Conservation (phyloP, 1,140 invertebrate genomes). For the Saccostrea cuccullata region DNA sequence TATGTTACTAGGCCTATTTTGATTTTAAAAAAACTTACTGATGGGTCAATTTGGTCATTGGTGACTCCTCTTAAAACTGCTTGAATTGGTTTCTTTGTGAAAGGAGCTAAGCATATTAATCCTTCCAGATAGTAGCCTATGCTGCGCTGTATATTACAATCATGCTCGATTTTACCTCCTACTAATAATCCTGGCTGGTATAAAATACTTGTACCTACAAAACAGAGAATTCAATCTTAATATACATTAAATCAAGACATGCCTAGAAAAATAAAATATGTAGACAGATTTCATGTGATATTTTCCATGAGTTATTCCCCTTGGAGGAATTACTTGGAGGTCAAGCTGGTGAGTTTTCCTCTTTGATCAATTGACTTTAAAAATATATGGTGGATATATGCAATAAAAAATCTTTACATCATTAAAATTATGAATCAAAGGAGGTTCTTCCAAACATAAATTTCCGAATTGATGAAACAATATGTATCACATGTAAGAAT, state of each 20-base stretch:
- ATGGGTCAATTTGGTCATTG: constrained; percentile 84
- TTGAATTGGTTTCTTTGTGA: constrained; percentile 94
- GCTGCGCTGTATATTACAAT: constrained; percentile 89
- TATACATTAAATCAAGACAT: background rate
- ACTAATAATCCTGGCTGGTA: constrained; percentile 93
- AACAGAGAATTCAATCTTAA: constrained; percentile 18
- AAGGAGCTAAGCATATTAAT: constrained; percentile 92
- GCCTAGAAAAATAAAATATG: too few relatives aligned
- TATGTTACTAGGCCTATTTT: background rate
- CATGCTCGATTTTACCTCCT: constrained; percentile 92
- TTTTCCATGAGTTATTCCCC: too few relatives aligned
- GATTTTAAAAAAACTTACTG: constrained; percentile 71
- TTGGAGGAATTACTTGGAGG: too few relatives aligned
- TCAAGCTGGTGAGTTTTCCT: too few relatives aligned
- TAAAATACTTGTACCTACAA: constrained; percentile 86
- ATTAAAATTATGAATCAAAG: too few relatives aligned
- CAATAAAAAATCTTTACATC: too few relatives aligned
- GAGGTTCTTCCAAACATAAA: too few relatives aligned
- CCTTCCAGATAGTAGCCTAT: constrained; percentile 96
- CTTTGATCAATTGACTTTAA: too few relatives aligned
- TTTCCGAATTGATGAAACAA: too few relatives aligned
- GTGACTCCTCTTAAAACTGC: constrained; percentile 92
- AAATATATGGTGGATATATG: too few relatives aligned
- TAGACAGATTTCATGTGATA: too few relatives aligned
- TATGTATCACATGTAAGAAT: too few relatives aligned